Percentiles rank a stretch among this genome's conserved stretches.
Evolutionary conservation across 2,888 invertebrate genomes (phyloP).

Genomic region (Apodemia hepburni): DNA sequence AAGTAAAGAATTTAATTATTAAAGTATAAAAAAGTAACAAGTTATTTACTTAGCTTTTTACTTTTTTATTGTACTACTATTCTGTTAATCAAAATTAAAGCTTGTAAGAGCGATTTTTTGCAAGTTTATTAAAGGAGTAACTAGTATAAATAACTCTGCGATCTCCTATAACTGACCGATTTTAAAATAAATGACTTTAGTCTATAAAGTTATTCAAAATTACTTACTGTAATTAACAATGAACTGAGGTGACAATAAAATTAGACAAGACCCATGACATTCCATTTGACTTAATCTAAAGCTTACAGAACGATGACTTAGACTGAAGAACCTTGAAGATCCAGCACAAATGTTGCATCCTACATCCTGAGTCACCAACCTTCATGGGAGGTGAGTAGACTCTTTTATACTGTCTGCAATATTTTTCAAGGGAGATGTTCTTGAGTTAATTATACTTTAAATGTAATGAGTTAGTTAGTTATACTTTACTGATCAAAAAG

Average conservation of each 20-base stretch:
- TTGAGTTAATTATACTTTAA: slow-evolving; percentile 2
- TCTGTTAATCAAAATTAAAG: too few species aligned
- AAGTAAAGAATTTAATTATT: too few species aligned
- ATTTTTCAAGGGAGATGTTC: slow-evolving; percentile 22
- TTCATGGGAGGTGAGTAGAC: slow-evolving; percentile 59
- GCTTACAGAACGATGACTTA: slow-evolving; percentile 34
- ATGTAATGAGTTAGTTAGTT: too few species aligned
- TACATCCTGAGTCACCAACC: slow-evolving; percentile 57
- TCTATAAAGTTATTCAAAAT: neutral
- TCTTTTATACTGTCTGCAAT: slow-evolving; percentile 34
- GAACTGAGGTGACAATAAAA: neutral
- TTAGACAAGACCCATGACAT: neutral
- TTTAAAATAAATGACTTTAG: too few species aligned
- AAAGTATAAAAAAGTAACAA: too few species aligned
- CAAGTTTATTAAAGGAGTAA: too few species aligned
- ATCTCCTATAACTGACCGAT: too few species aligned
- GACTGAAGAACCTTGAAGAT: slow-evolving; percentile 45
- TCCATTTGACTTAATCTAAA: slow-evolving; percentile 11
- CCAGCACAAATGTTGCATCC: slow-evolving; percentile 41
- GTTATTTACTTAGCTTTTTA: too few species aligned
- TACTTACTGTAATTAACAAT: neutral
- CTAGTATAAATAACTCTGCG: too few species aligned
- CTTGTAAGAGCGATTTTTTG: too few species aligned
- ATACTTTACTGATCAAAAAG: too few species aligned
- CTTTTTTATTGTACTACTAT: too few species aligned